phyloP scores from a whole-genome alignment of 2,113 vertebrate genomes.

The Cochlearius cochlearius region DNA sequence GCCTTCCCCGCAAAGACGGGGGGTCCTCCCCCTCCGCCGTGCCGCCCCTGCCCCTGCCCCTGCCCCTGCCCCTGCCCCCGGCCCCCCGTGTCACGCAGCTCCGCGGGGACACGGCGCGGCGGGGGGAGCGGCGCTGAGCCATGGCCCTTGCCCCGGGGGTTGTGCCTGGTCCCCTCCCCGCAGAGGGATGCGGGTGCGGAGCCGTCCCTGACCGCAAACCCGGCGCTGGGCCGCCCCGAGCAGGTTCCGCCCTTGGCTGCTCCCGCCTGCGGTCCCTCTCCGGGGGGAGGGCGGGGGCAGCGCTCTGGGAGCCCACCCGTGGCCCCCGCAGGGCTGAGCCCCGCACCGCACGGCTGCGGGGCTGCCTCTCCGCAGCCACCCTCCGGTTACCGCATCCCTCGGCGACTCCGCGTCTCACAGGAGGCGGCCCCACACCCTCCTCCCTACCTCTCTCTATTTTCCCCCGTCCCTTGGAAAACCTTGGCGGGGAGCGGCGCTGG shows the following conservation, averaged over 20 bases:
- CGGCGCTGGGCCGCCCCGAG: neutral
- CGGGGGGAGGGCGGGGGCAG: neutral
- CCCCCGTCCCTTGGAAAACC: neutral
- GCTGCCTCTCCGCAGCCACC: rapidly evolving
- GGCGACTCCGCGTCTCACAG: rapidly evolving
- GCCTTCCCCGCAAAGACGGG: neutral
- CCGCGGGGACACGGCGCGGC: neutral
- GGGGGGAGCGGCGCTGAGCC: neutral
- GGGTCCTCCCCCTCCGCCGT: neutral
- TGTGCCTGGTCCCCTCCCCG: neutral
- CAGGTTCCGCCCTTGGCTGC: neutral
- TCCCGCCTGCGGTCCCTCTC: neutral
- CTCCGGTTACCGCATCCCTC: neutral
- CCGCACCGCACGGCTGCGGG: neutral
- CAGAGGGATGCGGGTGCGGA: neutral
- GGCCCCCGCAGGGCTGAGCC: neutral
- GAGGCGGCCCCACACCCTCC: neutral
- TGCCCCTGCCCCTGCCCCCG: too few species aligned
- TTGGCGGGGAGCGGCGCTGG: neutral
- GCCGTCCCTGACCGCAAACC: neutral
- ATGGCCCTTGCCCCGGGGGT: neutral
- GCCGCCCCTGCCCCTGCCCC: neutral
- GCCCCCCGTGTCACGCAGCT: neutral
- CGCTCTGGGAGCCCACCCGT: neutral
- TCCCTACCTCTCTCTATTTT: too few species aligned